Evolutionary conservation across 2,797 vertebrate genomes (phyloP).

Genomic region (Valencia hispanica): DNA sequence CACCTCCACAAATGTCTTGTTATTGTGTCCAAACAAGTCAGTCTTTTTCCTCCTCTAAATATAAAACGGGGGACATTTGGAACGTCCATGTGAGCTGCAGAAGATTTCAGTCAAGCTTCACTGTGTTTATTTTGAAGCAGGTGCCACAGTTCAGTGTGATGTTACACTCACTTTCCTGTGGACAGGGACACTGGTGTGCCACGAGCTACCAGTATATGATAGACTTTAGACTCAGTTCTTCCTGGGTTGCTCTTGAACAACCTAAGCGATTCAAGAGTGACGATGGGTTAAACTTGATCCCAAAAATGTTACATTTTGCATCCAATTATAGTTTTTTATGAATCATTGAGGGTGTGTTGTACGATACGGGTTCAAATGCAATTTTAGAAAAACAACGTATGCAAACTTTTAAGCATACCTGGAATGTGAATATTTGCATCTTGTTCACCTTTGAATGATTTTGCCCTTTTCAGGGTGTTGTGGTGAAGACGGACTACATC

Average conservation of each 20-base stretch:
- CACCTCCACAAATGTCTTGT: neutral
- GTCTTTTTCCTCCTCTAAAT: neutral
- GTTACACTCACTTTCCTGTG: neutral
- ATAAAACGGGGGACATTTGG: neutral
- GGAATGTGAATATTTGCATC: neutral
- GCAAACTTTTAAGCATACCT: neutral
- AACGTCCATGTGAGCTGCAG: neutral
- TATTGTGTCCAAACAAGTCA: neutral
- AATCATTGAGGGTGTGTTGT: neutral
- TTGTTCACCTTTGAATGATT: neutral
- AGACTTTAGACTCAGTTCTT: too few species aligned
- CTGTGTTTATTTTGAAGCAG: neutral
- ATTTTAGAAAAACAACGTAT: too few species aligned
- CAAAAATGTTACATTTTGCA: neutral
- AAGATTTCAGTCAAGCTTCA: neutral
- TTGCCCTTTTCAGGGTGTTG: slow-evolving; percentile 81
- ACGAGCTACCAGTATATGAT: neutral
- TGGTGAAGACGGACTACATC: slow-evolving; percentile 92
- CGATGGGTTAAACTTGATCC: neutral
- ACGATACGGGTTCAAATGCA: neutral
- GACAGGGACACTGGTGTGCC: neutral
- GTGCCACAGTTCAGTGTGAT: neutral
- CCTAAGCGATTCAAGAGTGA: too few species aligned
- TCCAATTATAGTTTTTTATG: neutral
- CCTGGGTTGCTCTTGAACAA: neutral